A percentile compares a stretch with the other conserved stretches of the same genome.
Conservation (phyloP, 1,140 invertebrate species). For the Coptotermes formosanus region DNA sequence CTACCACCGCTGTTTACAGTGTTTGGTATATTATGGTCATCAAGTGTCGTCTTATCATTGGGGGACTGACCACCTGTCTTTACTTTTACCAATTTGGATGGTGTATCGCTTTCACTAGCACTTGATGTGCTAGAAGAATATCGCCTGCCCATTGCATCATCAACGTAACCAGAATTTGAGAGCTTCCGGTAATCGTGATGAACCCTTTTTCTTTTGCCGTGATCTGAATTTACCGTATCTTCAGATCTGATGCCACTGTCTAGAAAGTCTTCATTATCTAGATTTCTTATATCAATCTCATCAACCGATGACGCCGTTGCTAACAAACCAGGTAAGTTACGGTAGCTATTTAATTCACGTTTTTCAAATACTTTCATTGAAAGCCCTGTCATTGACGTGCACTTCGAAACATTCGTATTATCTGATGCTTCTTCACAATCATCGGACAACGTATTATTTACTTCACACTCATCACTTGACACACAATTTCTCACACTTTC, state of each 20-base stretch:
- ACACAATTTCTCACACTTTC: slow-evolving; percentile 48
- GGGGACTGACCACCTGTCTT: slow-evolving; percentile 15
- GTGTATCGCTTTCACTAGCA: slow-evolving; percentile 33
- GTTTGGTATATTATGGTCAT: slow-evolving; percentile 8
- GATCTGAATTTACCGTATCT: slow-evolving; percentile 29
- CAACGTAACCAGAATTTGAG: slow-evolving; percentile 39
- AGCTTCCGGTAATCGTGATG: slow-evolving; percentile 38
- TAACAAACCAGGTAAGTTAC: slow-evolving; percentile 37
- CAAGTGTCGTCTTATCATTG: not conserved
- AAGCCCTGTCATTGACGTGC: slow-evolving; percentile 34
- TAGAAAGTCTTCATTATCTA: slow-evolving; percentile 23
- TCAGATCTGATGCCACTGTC: slow-evolving; percentile 22
- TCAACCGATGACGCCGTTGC: slow-evolving; percentile 34
- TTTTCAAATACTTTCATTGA: slow-evolving; percentile 35
- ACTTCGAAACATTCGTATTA: slow-evolving; percentile 29
- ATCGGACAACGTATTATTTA: slow-evolving; percentile 46
- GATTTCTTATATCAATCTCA: slow-evolving; percentile 20
- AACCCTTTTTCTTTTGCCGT: slow-evolving; percentile 36
- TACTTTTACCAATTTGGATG: slow-evolving; percentile 22
- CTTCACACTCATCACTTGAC: slow-evolving; percentile 50
- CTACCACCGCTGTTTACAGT: not conserved
- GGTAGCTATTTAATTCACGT: slow-evolving; percentile 36
- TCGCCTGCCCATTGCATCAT: slow-evolving; percentile 36
- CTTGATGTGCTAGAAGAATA: slow-evolving; percentile 34
- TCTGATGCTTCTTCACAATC: slow-evolving; percentile 36